Evolutionary conservation across 2,888 invertebrate genomes (phyloP), one percentile per base, ranked within the genome.

Genomic region (Notodromas monacha): DNA sequence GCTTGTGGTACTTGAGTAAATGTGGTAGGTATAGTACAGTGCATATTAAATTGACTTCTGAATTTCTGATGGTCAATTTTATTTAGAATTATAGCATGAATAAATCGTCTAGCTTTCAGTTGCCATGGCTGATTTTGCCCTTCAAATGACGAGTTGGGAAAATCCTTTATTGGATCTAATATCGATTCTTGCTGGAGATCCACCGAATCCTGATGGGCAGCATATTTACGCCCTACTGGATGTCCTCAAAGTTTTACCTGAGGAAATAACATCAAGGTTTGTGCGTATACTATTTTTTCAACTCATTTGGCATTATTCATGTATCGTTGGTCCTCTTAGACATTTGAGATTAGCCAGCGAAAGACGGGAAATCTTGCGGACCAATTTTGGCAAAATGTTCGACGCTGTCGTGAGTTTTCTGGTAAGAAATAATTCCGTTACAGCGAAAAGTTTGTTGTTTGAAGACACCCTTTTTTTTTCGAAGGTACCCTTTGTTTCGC

Each of bases 111-210:
- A n/a, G n/a, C n/a, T n/a, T n/a, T n/a, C n/a, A n/a, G n/a, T 92
- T 34, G 86, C 89, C 2, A 54, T 96, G 29, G 77, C 86, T 12
- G 89, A 92, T 52, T 54, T 96, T 38, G 73, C 79, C 3, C 55
- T 96, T 30, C 74, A 89, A 50, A 84, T 89, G 73, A 63, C 70
- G 11, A 52, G 68, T 1, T 96, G 92, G 92, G 67, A 69, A 41
- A 66, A 69, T 44, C 77, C 86, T 28, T 63, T 77, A 30, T 54
- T 63, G 41, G 77, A 81, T 47, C 53, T 92, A 36, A 63, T 89
- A 21, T 63, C 64, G 43, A 63, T 63, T 44, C 72, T 68, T 43
- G 65, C 68, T 1, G 43, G 33, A 5, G 37, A 40, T 31, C 30
- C 27, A n/a, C 31, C 42, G 10, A n/a, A n/a, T n/a, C n/a, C n/a